Base-by-base conservation (phyloP, 2,113 vertebrate genomes). In the Ginglymostoma cirratum region DNA sequence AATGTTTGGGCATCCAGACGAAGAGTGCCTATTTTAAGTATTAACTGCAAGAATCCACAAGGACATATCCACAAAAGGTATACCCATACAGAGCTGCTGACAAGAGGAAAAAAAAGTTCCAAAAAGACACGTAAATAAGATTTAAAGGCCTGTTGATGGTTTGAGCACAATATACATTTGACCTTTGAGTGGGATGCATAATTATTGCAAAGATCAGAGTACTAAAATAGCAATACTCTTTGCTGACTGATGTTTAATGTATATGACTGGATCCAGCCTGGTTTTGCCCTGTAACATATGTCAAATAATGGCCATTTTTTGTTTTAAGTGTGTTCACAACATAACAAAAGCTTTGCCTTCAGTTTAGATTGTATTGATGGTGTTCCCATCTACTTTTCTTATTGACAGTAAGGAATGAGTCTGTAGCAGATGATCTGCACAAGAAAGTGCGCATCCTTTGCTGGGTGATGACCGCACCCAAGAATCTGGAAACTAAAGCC, bases 381-480 rank as follows among this genome's bases (percentile, higher is more conserved):
- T 45, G 93, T 70, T 67, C 66, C 67, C 70, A 70, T 24, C 55
- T 94, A 69, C 52, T 95, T 93, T 66, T 72, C 30, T 72, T 42
- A 6, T 95, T 95, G 94, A 7, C 94, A 95, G 94, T 12, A 52
- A 72, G 23, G 15, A 34, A 76, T 72, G 67, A 72, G 10, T 72
- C 94, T 15, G 94, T 34, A 6, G 67, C 94, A 1, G 66, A 95
- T 72, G 90, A 96, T 8, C 45, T 96, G 38, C 30, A 24, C 30
- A 45, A 27, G 45, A 61, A 89, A 17, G 83, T 96, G 42, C 90
- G 96, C 34, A 87, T 96, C 48, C 86, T 96, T n/a, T 96, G 96
- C 87, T 96, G 96, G 96, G 95, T 96, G 76, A 69, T 96, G 96
- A 96, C 96, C 38, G 48, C 96, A 5, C 96, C 96, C 23, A 24